Percentiles rank a stretch among this genome's conserved stretches.
Evolutionary conservation across 2,797 vertebrate genomes (phyloP).

Genomic region (Heterohyrax brucei): DNA sequence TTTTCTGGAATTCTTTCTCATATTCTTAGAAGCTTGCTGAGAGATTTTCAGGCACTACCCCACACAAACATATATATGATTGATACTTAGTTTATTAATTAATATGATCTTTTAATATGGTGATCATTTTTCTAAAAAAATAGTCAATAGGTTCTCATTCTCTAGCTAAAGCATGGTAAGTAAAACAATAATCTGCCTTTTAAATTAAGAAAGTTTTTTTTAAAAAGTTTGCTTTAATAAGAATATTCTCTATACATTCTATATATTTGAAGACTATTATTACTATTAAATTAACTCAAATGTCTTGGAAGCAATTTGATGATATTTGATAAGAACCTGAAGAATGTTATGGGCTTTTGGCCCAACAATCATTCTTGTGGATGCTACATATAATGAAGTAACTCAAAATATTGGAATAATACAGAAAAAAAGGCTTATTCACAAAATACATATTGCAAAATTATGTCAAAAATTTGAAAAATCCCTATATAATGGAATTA

Average conservation of each 20-base stretch:
- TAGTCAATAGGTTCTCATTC: not conserved
- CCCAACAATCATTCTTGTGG: not conserved
- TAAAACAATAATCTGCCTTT: not conserved
- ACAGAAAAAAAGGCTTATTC: not conserved
- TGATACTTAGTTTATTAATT: not conserved
- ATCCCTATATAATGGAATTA: not conserved
- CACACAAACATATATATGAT: not conserved
- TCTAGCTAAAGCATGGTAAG: not conserved
- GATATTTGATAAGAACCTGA: not conserved
- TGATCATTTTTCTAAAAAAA: conserved; percentile 8
- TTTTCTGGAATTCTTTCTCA: not conserved
- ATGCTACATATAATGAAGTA: not conserved
- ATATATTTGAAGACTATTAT: not conserved
- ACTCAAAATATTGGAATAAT: not conserved
- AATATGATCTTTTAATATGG: not conserved
- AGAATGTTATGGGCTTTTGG: not conserved
- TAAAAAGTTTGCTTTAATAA: not conserved
- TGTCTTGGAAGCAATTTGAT: not conserved
- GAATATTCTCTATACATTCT: too few species aligned
- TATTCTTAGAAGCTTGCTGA: conserved; percentile 14
- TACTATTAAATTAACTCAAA: not conserved
- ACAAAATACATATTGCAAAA: not conserved
- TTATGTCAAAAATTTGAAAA: not conserved
- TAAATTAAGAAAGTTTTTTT: not conserved
- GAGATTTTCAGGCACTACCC: not conserved